Evolutionary conservation across 2,113 vertebrate species (phyloP).

Genomic region (Hirundichthys speculiger): DNA sequence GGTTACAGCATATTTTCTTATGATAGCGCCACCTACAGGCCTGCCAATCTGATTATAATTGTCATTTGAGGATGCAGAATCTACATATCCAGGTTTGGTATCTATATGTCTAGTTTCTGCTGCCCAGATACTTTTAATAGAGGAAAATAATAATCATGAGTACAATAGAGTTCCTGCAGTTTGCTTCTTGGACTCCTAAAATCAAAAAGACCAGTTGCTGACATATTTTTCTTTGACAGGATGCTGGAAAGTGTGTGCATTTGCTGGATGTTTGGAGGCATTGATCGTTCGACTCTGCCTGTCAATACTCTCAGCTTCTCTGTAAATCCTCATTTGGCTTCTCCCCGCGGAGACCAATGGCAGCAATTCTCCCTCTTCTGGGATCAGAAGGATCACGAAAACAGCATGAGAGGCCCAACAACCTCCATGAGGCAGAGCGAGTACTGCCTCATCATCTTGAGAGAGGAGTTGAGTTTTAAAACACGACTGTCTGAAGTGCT

Average conservation of each 20-base stretch:
- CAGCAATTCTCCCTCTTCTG: constrained; percentile 10
- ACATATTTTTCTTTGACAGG: constrained; percentile 15
- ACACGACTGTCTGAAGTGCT: constrained; percentile 22
- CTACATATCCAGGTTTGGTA: no score
- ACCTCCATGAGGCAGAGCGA: constrained; percentile 19
- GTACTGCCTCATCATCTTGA: constrained; percentile 2
- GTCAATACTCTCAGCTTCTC: constrained; percentile 21
- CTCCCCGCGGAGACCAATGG: constrained; percentile 22
- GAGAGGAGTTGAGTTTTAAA: constrained; percentile 13
- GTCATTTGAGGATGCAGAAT: no score
- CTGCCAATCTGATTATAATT: no score
- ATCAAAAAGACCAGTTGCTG: not conserved
- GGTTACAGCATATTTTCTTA: no score
- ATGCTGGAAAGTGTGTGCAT: constrained; percentile 11
- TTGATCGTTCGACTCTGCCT: constrained; percentile 14
- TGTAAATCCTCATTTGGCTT: constrained; percentile 47
- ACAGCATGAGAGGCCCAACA: constrained; percentile 31
- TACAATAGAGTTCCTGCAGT: no score
- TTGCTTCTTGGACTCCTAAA: not conserved
- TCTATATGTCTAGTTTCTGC: no score
- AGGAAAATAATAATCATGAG: no score
- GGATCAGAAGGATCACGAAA: constrained; percentile 36
- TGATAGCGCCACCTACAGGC: no score
- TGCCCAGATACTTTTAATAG: no score
- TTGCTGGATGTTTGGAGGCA: constrained; percentile 12